Evolutionary conservation across 92 coral and sea anemone species (phyloP), one percentile per base, ranked within the genome.

Genomic region (Siderastrea siderea): DNA sequence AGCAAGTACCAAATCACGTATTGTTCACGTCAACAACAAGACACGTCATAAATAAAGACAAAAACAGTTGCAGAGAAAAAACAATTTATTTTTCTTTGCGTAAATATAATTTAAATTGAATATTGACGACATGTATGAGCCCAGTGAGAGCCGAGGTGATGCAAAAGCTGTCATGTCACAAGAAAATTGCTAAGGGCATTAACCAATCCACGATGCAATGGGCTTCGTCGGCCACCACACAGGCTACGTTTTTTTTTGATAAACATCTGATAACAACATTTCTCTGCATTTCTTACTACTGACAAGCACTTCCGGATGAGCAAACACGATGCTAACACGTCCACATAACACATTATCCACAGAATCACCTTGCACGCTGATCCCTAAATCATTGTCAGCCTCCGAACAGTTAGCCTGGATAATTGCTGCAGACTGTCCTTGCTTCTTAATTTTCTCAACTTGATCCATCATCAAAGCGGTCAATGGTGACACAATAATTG

Each of bases 221-320:
- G 50, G 86, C 86, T 74, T 81, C 86, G 47, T 80, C 85, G 1
- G 75, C 85, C 85, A 80, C 84, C 50, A 80, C 85, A 64, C 85
- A 80, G 85, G 66, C 86, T 68, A 68, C 86, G 15, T 52, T 82
- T 62, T 82, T 57, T 1, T 82, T 53, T n/a, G n/a, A 69, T 69
- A 82, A 69, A 82, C 54, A 53, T 82, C 45, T 9, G 77, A 82
- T 53, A 69, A 62, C 54, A 82, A 55, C 65, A 82, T 72, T 82
- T 82, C 86, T 26, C 86, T 81, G 86, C 62, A 81, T 68, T 71
- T 48, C 26, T 81, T 69, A 51, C 45, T 68, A 51, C 86, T 82
- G 74, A 68, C 64, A 52, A 68, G 58, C n/a, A 69, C 43, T 14
- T 64, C 86, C 16, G 78, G 72, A 77, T 71, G 80, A 51, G 71